Base-by-base conservation (phyloP, 2,888 invertebrate genomes). In the Mimas tiliae region DNA sequence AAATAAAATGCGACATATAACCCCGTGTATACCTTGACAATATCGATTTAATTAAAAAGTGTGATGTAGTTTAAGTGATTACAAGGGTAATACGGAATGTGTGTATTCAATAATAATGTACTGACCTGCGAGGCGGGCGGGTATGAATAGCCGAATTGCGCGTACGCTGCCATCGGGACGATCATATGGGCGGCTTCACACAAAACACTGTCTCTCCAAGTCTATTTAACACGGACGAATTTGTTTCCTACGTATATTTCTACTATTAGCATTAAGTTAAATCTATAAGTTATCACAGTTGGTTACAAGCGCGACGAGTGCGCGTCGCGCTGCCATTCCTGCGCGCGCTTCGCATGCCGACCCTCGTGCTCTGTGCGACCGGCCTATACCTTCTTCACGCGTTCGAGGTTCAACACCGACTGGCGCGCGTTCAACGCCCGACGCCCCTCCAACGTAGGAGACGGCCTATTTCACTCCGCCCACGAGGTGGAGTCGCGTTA, bases 121-220 rank as follows among this genome's bases (percentile, higher is more conserved):
- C 95, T 94, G 94, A 98, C 98, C 97, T 98, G 98, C 83, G 97
- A 96, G 87, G 97, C 97, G 95, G 98, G 95, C 95, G 97, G 97
- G 95, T 98, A 98, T 84, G 97, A 95, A 93, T 98, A 98, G 95
- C 98, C 97, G 94, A 98, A 98, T 94, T 98, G 98, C 88, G 98
- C 96, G 94, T 98, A 98, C 83, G 97, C 97, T 90, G 98, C 94
- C 94, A 94, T 94, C 81, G 93, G 93, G 91, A 93, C 91, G 93
- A 93, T 93, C 93, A 93, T 93, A 91, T 87, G 93, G 92, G 88
- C 92, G 93, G 93, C 86, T 93, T 91, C 90, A 91, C 93, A 88
- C 87, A 86, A 83, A 87, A 85, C 90, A 92, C 92, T 93, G 91
- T 91, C 91, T 91, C 87, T 91, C 87, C 81, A 92, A 91, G 92